Base-by-base conservation (phyloP, 2,888 invertebrate genomes). In the Synanthedon tipuliformis region DNA sequence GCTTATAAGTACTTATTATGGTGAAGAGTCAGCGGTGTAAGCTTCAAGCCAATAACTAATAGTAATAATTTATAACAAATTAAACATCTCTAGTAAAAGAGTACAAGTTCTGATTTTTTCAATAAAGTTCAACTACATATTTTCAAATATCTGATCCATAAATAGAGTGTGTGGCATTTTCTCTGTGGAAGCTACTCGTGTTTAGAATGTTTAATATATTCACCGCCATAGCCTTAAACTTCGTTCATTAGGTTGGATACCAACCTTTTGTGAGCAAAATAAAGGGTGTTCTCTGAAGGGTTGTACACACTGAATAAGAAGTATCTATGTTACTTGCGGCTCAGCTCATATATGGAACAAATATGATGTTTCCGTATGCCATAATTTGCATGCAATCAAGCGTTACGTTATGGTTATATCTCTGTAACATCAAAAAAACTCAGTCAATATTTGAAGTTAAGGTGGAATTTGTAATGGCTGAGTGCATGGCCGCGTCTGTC, bases 361-460 rank as follows among this genome's bases (percentile, higher is more conserved):
- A 73, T 72, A 73, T 68, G 66, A 66, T 66, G 65, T 71, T 75
- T 73, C 75, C 73, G 59, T 72, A 65, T 71, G 69, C 69, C 69
- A 69, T 74, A 74, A 77, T 77, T 75, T 75, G 75, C 75, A 73
- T 76, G 74, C 67, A 75, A 77, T 76, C 76, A 76, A 70, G 70
- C 68, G 72, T 73, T 66, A 69, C 66, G 57, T 54, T 57, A 59
- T 62, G 16, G 49, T 49, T 49, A 16, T 49, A 16, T 49, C 16
- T 18, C 23, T 23, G 23, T 23, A 23, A 23, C 23, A 23, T 23
- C 4, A 23, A 34, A 34, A 34, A 34, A 34, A 34, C 34, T 34
- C 34, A 10, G 8, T 7, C 7, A 34, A 34, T 23, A 34, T 34
- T 34, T 34, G 2, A 34, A 34, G 27, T 34, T 34, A 8, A 34